Evolutionary conservation across 2,113 vertebrate genomes (phyloP), one percentile per base, ranked within the genome.

Genomic region (Rhipidura dahli): DNA sequence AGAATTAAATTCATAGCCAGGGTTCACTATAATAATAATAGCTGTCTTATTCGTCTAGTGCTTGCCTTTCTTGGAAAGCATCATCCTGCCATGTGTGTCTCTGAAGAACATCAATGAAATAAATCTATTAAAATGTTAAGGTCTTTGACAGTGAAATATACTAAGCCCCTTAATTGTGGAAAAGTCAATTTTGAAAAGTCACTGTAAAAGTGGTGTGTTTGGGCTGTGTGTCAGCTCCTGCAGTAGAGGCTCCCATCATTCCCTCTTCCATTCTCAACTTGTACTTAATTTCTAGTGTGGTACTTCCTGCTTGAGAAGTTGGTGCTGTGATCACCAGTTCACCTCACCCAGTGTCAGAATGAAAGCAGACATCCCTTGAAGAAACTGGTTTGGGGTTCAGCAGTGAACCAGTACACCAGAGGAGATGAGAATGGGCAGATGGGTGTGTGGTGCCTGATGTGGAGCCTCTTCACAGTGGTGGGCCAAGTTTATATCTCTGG

Each of bases 121-220:
- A 92, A 91, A 96, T 91, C 77, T 87, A 84, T 96, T 95, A 91
- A 95, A 94, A 96, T 50, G 44, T 81, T 89, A 78, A 87, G 69
- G 57, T 82, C 72, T 87, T 78, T 92, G 83, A 82, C 83, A 87
- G 57, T 24, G 26, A 94, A 84, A 79, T 84, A 75, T 51, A 26
- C 51, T 59, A 50, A 86, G 45, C 6, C 15, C 49, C 23, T 90
- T 80, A 63, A 56, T 72, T 37, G 51, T 90, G 45, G 15, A 68
- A 91, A 86, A 92, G 47, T 60, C 65, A 57, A 26, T 51, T 96
- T 80, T 65, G 60, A 75, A 88, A 83, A 90, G 51, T 18, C 39
- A 63, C 39, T 51, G 50, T 57, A 70, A 37, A 82, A 64, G 27
- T 23, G 13, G 22, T 56, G 42, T 37, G 33, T 72, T 54, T 40